Percentiles rank a stretch among this genome's conserved stretches.
Conservation (phyloP, 1,140 invertebrate genomes). For the Pseudomyrmex pallidus region DNA sequence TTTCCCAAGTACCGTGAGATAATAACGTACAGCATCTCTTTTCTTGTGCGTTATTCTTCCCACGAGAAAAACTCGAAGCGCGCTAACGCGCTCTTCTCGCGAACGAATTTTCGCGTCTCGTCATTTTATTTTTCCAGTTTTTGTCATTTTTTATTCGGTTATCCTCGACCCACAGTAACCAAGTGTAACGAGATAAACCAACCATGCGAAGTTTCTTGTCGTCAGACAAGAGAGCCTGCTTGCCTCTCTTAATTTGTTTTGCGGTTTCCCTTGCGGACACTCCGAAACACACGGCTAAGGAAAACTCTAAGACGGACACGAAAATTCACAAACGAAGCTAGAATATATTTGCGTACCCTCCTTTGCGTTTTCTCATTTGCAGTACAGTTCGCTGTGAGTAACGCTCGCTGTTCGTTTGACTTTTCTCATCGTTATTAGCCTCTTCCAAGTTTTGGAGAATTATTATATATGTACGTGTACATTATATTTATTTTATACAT, state of each 20-base stretch:
- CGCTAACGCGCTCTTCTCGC: neutral
- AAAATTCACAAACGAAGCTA: constrained; percentile 8
- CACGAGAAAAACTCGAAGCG: neutral
- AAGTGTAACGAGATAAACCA: constrained; percentile 26
- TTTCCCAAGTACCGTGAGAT: neutral
- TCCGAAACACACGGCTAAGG: neutral
- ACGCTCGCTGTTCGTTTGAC: neutral
- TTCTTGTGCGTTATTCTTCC: neutral
- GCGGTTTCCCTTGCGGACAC: neutral
- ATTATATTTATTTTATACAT: neutral
- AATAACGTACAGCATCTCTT: neutral
- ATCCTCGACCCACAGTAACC: constrained; percentile 9
- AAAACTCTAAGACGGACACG: constrained; percentile 15
- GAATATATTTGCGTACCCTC: neutral
- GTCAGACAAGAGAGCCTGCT: neutral
- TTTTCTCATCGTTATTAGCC: neutral
- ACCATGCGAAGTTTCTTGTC: constrained; percentile 12
- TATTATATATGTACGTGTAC: neutral
- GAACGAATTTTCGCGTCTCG: neutral
- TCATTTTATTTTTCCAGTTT: neutral
- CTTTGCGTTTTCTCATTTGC: neutral
- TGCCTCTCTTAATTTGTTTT: constrained; percentile 30
- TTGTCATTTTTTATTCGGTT: neutral
- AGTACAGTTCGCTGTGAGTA: neutral
- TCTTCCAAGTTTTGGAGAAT: neutral